Conservation (phyloP, 1,140 invertebrate species). For the Varroa destructor region DNA sequence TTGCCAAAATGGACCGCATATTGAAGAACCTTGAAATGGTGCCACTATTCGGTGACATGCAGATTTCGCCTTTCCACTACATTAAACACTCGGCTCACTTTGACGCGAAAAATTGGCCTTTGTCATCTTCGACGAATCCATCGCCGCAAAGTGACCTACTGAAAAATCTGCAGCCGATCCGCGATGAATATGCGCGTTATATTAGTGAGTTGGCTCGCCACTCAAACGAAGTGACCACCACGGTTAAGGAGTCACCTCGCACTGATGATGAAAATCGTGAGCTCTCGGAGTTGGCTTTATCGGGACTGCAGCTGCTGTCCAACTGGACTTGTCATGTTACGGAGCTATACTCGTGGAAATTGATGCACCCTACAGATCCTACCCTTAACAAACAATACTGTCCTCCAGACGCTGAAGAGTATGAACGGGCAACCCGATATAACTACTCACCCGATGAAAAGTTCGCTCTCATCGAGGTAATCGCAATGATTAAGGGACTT, state of each 20-base stretch:
- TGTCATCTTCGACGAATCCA: constrained; percentile 56
- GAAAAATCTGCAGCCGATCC: constrained; percentile 81
- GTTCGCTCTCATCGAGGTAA: constrained; percentile 85
- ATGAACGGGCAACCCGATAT: constrained; percentile 92
- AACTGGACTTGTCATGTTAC: constrained; percentile 95
- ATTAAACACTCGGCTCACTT: constrained; percentile 89
- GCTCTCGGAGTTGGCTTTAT: constrained; percentile 73
- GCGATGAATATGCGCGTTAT: constrained; percentile 93
- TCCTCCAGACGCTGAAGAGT: constrained; percentile 93
- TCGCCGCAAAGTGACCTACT: constrained; percentile 91
- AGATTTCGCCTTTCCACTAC: constrained; percentile 96
- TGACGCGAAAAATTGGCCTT: constrained; percentile 79
- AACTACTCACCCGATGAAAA: constrained; percentile 97
- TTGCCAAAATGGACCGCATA: constrained; percentile 88
- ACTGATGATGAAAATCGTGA: constrained; percentile 79
- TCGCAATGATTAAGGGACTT: constrained; percentile 97
- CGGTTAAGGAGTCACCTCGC: constrained; percentile 72
- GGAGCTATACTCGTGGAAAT: constrained; percentile 94
- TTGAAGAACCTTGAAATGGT: constrained; percentile 97
- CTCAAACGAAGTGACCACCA: constrained; percentile 82
- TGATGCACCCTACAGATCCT: constrained; percentile 92
- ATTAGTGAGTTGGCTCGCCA: constrained; percentile 90
- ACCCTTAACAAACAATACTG: constrained; percentile 81
- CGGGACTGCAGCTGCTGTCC: constrained; percentile 80
- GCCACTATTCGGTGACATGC: constrained; percentile 97